Evolutionary conservation across 2,888 invertebrate species (phyloP), one percentile per base, ranked within the genome.

Genomic region (Eueremaeus valkanovi): DNA sequence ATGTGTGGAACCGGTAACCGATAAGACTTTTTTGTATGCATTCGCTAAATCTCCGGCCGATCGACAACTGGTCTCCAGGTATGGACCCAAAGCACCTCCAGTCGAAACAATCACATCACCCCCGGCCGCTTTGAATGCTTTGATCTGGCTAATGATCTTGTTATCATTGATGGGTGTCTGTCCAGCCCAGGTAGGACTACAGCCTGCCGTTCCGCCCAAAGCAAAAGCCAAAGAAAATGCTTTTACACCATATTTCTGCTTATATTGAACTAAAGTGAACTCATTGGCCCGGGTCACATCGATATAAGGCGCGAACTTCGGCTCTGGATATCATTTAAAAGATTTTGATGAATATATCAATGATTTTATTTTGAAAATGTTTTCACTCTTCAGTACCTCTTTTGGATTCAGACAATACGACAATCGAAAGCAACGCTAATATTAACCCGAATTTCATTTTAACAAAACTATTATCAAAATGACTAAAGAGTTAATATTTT

Each of bases 71-170:
- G 24, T 27, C 55, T 77, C 77, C 1, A 77, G 40, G 45, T 77
- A 77, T 18, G 75, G 77, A 8, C 77, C 77, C 27, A 75, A 51
- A 29, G 75, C 77, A 49, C 77, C 76, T 18, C 76, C 76, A 51
- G 74, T 74, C 0, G 76, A 55, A 1, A 76, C 45, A 51, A 76
- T 74, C 24, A 77, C 77, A 18, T 75, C 42, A 8, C 77, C 77
- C 36, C 75, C 75, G 16, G 63, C n/a, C 16, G 51, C n/a, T 31
- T 68, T 63, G 24, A 75, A 73, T 1, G 33, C 73, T 9, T 73
- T 55, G 16, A 77, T 76, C 9, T 27, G n/a, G 8, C 33, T 45
- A 1, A 77, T 66, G 21, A 77, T 75, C 27, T 33, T 31, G 3
- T 72, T 18, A n/a, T 77, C 58, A 40, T 73, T 21, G 1, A 77